Evolutionary conservation across 2,888 invertebrate species (phyloP), one percentile per base, ranked within the genome.

Genomic region (Drosophila glabriapex): DNA sequence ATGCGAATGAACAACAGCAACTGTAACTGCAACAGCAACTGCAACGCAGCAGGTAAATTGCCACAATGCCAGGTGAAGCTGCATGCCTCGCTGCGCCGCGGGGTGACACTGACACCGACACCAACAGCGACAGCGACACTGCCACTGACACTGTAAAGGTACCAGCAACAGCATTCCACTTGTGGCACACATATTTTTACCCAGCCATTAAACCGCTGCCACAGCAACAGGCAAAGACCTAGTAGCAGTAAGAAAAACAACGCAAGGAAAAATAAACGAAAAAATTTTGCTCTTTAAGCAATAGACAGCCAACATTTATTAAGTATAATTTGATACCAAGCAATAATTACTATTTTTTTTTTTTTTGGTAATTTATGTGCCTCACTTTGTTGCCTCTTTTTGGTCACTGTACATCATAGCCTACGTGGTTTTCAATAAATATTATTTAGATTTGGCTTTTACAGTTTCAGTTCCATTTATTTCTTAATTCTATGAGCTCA

Each of bases 121-220:
- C 43, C 43, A 4, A 25, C 46, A 46, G 1, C 22, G 1, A 22
- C 46, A 46, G 2, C 25, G 16, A 25, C 46, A 25, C 46, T 46
- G 46, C 14, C 22, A 46, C 46, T 46, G 46, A 16, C 22, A 46
- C 22, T 46, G 46, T 46, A 46, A 46, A 46, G 46, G 46, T 25
- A 25, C 49, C 49, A 31, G 50, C 68, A 53, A 52, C 43, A 25
- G 49, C 61, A 73, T 69, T 67, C 60, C 82, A 77, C 79, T 75
- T 82, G 89, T 88, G 89, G 67, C 89, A 83, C 87, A 89, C 86
- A 83, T 89, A 66, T 83, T 83, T 83, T 83, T 84, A 86, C 84
- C 84, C 73, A 59, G 59, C 79, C 82, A 87, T 87, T 78, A 69
- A 64, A 61, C 19, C 52, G 52, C 61, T 58, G 56, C 33, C 63